Conservation (phyloP, 2,797 vertebrate genomes). For the Hippoglossus hippoglossus region DNA sequence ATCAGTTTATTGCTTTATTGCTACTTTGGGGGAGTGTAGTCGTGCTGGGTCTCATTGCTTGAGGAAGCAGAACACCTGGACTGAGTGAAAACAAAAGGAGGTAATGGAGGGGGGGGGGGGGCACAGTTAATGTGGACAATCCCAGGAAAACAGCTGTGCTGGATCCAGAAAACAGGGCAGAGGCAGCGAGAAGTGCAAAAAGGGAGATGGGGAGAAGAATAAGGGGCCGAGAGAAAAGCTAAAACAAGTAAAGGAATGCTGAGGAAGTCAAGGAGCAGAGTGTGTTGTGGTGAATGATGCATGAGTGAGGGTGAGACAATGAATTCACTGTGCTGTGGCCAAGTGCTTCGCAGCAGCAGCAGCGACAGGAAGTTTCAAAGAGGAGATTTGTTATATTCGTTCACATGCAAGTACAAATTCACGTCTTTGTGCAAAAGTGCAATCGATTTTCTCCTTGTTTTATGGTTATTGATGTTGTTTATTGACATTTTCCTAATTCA, state of each 20-base stretch:
- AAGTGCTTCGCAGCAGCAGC: slow-evolving; percentile 8
- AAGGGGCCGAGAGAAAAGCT: neutral
- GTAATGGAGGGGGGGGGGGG: slow-evolving; percentile 12
- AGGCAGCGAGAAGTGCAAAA: neutral
- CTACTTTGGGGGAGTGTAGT: slow-evolving; percentile 4
- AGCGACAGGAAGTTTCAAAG: neutral
- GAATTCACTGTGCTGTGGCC: slow-evolving; percentile 24
- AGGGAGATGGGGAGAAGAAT: neutral
- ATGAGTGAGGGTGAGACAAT: slow-evolving; percentile 30
- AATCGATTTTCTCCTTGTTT: neutral
- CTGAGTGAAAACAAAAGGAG: slow-evolving; percentile 54
- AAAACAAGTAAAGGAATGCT: slow-evolving; percentile 1
- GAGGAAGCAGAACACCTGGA: slow-evolving; percentile 66
- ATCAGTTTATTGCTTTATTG: slow-evolving; percentile 49
- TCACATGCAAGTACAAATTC: neutral
- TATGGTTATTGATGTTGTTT: neutral
- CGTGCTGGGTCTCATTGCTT: slow-evolving; percentile 5
- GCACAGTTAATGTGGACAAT: slow-evolving; percentile 38
- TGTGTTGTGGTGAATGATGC: slow-evolving; percentile 31
- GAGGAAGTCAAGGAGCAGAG: slow-evolving; percentile 2
- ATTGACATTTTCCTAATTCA: neutral
- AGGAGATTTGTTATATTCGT: slow-evolving; percentile 14
- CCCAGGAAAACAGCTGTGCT: slow-evolving; percentile 65
- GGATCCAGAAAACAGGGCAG: slow-evolving; percentile 25
- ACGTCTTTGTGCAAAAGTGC: neutral